Evolutionary conservation across 2,888 invertebrate species (phyloP), one percentile per base, ranked within the genome.

Genomic region (Chouioia cunea): DNA sequence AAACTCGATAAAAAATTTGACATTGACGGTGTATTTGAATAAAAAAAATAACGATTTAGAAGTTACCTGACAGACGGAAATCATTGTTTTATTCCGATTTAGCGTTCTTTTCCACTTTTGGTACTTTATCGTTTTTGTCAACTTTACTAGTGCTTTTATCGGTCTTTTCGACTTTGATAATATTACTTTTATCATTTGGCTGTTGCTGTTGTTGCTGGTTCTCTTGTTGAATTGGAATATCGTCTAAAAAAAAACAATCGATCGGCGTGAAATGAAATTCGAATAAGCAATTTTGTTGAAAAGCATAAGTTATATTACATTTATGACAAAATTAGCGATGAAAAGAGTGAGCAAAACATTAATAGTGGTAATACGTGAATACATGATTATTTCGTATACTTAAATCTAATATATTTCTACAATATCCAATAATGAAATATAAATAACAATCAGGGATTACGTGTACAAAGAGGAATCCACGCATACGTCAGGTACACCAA

Each of bases 171-270:
- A 22, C 46, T 60, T 60, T 48, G 16, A 54, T 57, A 36, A 16
- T 64, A 46, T 47, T 70, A 50, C 48, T 50, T 46, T 60, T 60
- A 12, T 58, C 58, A 15, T 20, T 58, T 58, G 50, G n/a, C 47
- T 46, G 44, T 50, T 53, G 63, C 22, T 54, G 20, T 54, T 18
- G 22, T 54, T 22, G 54, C 47, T 73, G 56, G n/a, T 64, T 56
- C 58, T 70, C 67, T 57, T 94, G 94, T 58, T 94, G 94, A 80
- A 95, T 95, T 57, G 95, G 95, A 87, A 95, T 95, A 86, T 95
- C 95, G 88, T 95, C 95, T 94, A 88, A 67, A 67, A 70, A 53
- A 10, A 68, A 62, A 50, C 1, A 18, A 43, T 23, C 15, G 50
- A 63, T 15, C 36, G n/a, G 4, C 10, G 6, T 12, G 10, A 46